A percentile compares a stretch with the other conserved stretches of the same genome.
These are phyloP conservation scores for Seira sanloemensis DNA, from an alignment of 2,888 invertebrate genomes.

Conservation along the genomic window DNA sequence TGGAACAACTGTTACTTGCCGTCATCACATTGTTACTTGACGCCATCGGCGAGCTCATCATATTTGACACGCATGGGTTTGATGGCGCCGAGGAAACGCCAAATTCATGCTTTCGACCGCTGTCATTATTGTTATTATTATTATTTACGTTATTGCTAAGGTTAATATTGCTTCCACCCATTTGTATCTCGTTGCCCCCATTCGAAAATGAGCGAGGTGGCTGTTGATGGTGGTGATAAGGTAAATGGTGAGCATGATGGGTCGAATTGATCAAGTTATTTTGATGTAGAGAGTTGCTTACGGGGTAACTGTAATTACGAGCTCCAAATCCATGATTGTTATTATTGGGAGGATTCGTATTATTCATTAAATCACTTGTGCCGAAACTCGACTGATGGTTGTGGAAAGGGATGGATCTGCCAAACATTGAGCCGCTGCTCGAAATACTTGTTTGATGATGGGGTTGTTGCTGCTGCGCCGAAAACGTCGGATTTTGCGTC, in stretches of 20 bases:
- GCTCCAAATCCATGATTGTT: background rate
- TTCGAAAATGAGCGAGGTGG: background rate
- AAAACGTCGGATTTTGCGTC: background rate
- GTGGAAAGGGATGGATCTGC: background rate
- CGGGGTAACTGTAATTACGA: background rate
- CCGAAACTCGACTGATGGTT: background rate
- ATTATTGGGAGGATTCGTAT: too few species aligned
- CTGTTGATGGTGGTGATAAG: slow-evolving; percentile 31
- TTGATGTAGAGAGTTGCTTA: background rate
- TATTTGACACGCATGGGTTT: background rate
- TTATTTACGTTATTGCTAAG: background rate
- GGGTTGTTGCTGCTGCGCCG: background rate
- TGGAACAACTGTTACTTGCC: slow-evolving; percentile 22
- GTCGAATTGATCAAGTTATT: background rate
- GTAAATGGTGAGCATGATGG: slow-evolving; percentile 2
- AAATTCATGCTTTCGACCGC: background rate
- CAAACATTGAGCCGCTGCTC: background rate
- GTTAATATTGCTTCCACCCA: background rate
- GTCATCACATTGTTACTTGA: slow-evolving; percentile 50
- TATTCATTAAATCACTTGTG: background rate
- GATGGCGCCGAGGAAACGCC: background rate
- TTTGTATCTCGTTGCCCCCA: slow-evolving; percentile 57
- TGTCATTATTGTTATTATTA: background rate
- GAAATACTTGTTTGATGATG: background rate
- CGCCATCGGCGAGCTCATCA: background rate